Base-by-base conservation (phyloP, 2,888 invertebrate genomes). In the Hermaeophaga mercurialis region DNA sequence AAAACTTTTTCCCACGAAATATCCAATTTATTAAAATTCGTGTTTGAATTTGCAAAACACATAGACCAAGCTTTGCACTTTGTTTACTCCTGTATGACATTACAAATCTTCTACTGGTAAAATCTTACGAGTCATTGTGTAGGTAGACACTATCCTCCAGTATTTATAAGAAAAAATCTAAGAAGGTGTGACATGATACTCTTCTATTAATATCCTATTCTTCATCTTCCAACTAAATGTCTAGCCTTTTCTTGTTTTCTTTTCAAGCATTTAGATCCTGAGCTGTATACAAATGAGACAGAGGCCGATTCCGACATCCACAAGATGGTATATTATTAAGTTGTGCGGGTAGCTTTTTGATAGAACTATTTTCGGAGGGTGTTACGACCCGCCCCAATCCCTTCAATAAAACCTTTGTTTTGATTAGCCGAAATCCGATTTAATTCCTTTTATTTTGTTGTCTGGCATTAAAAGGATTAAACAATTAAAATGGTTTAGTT, bases 361-460 rank as follows among this genome's bases (percentile, higher is more conserved):
- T 49, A 50, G 24, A 50, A 43, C 22, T 34, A 34, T 52, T 52
- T 45, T 56, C 19, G 22, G 48, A 50, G 58, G 58, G 52, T 52
- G 50, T 39, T 43, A 19, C 47, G 26, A 41, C 26, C 54, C 58
- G 34, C 54, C 54, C 54, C 38, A 44, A 31, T 44, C 43, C 34
- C 47, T 52, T 38, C 26, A 38, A 45, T 54, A 12, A 17, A 11
- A 39, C 33, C 39, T 50, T 54, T 55, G 50, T 55, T 55, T n/a
- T 55, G 46, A 55, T 58, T 47, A 55, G 54, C 36, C 39, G 43
- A 54, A 56, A 50, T 50, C n/a, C 22, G 14, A 56, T 56, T 50
- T 24, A 31, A 50, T n/a, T n/a, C n/a, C n/a, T n/a, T n/a, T n/a
- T n/a, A n/a, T n/a, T n/a, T n/a, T n/a, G n/a, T n/a, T n/a, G n/a